Evolutionary conservation across 2,797 vertebrate species (phyloP), one percentile per base, ranked within the genome.

Genomic region (Sarcophilus harrisii): DNA sequence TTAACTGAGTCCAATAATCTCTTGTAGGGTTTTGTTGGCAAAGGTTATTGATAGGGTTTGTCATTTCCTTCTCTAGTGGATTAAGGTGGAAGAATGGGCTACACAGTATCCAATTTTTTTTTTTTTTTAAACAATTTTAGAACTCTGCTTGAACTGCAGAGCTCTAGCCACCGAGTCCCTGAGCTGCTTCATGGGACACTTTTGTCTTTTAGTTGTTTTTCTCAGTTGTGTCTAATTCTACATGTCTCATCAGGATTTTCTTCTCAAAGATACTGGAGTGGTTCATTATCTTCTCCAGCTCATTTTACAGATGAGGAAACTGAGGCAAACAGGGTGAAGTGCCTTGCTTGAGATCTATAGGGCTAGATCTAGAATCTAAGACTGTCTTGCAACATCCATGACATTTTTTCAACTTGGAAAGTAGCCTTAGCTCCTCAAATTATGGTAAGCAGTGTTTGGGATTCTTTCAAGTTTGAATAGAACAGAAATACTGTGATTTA

Each of bases 311-410:
- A 73, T 18, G 62, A 38, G 32, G 62, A 38, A 73, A 38, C 62
- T 73, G 62, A n/a, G 62, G n/a, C 30, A 62, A 58, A 32, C 29
- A 62, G 94, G 54, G 49, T 92, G 73, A 95, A 94, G 57, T 93
- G 94, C 92, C 62, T 93, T 3, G 92, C 24, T 18, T 89, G 87
- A 24, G n/a, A 16, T 89, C n/a, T 10, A 1, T 49, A 93, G 57
- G 57, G 59, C 1, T 30, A 58, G 81, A 21, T 91, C 49, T 32
- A 96, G 49, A 93, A 62, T 81, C 21, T 55, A 58, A 93, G 58
- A 92, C 2, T 58, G n/a, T 57, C 57, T 90, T 92, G 8, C 91
- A 94, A 92, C 3, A 91, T 13, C 28, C 14, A 93, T 45, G 89
- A 10, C 3, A 38, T 60, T 58, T 87, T 18, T 73, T 81, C 91